Evolutionary conservation across 2,888 invertebrate genomes (phyloP), one percentile per base, ranked within the genome.

Genomic region (Scrobipalpa costella): DNA sequence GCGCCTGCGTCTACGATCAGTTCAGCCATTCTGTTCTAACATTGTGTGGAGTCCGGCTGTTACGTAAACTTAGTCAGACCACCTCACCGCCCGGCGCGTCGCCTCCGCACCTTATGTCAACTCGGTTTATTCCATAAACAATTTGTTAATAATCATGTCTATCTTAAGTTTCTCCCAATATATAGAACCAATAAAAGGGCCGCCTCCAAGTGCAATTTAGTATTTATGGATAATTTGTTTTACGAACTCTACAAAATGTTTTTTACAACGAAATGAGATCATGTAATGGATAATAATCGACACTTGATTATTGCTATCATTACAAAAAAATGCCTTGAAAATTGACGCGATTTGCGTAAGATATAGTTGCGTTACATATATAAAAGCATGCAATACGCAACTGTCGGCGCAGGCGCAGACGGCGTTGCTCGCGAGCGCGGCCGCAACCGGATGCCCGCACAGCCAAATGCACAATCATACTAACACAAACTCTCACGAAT

Each of bases 401-500:
- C 21, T n/a, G 13, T 7, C 38, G 38, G 38, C 38, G 40, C 40
- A 47, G 47, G 60, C 60, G 63, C 63, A 61, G 9, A 55, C 36
- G 19, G 38, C 57, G 59, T 58, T 17, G 50, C 50, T 13, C 61
- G 50, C 50, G 61, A 58, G 67, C 66, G 66, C 64, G 63, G 67
- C 68, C 78, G 71, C 79, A 83, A 85, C 88, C 90, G 90, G 89
- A 90, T 87, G 84, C 85, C 80, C 85, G 50, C 50, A 21, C 80
- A 80, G 78, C 82, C 85, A 88, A 88, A 86, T 88, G 84, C 86
- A 91, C 90, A 90, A 90, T 90, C 88, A 88, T 85, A 90, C 85
- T 85, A 88, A 86, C 84, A 81, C 83, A 85, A 86, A 84, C 88
- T 91, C 90, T 90, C 90, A 91, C 90, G 89, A 90, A 89, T 90